phyloP scores from a whole-genome alignment of 1,140 invertebrate genomes.

The Sinella curviseta region DNA sequence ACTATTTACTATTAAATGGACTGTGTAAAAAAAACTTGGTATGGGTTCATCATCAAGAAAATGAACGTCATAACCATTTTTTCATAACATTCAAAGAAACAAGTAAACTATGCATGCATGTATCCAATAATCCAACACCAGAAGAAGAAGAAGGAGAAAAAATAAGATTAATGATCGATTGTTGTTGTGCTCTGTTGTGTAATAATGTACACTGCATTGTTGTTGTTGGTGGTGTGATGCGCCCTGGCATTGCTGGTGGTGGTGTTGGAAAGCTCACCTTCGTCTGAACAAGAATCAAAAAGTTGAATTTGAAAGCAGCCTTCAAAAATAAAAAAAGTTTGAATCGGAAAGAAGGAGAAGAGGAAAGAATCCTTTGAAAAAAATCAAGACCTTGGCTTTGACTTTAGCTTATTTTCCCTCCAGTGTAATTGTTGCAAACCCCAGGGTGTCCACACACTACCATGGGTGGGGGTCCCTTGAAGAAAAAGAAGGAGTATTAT shows the following conservation, averaged over 20 bases:
- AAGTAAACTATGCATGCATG: too few relatives aligned
- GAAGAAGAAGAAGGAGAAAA: too few relatives aligned
- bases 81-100: too few relatives aligned
- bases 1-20: not conserved
- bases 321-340: too few relatives aligned
- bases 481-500: not conserved
- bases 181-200: not conserved
- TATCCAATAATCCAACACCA: not conserved
- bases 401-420: not conserved
- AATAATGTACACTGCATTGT: not conserved
- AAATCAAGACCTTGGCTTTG: not conserved
- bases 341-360: not conserved
- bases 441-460: constrained; percentile 20
- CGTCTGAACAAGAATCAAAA: too few relatives aligned
- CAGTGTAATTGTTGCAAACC: constrained; percentile 16
- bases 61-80: not conserved
- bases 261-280: constrained; percentile 12
- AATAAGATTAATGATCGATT: constrained; percentile 24
- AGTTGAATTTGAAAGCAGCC: too few relatives aligned
- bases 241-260: not conserved
- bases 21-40: not conserved
- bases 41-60: not conserved
- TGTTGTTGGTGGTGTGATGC: too few relatives aligned
- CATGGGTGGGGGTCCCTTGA: constrained; percentile 16
- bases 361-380: not conserved